A percentile compares a stretch with the other conserved stretches of the same genome.
phyloP scores from a whole-genome alignment of 2,113 vertebrate species.

The Pelobates fuscus region DNA sequence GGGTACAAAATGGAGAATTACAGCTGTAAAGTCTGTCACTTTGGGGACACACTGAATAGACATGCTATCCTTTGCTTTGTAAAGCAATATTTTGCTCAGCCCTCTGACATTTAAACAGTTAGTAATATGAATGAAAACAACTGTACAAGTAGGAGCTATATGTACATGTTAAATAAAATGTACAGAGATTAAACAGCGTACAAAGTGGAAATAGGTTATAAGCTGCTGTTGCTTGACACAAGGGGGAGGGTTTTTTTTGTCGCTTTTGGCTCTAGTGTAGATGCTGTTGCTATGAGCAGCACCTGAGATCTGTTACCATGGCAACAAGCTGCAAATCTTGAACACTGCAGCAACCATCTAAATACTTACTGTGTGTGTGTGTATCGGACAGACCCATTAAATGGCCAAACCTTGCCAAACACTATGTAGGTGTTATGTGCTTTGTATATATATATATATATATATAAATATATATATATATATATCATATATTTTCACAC shows the following conservation, averaged over 20 bases:
- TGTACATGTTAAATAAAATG: neutral
- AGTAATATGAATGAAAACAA: neutral
- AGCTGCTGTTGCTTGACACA: conserved; percentile 21
- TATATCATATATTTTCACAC: no score
- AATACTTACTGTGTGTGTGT: conserved; percentile 1
- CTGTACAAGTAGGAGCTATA: no score
- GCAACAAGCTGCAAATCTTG: conserved; percentile 43
- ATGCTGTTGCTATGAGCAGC: conserved; percentile 46
- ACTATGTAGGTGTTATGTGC: neutral
- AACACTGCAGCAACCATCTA: conserved; percentile 9
- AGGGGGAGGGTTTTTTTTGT: conserved; percentile 2
- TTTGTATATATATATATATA: neutral
- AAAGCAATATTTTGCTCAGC: neutral
- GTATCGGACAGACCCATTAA: conserved; percentile 1
- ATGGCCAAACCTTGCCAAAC: neutral
- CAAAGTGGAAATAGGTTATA: conserved; percentile 27
- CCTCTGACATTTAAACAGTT: no score
- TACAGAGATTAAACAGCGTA: neutral
- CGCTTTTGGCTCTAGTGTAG: conserved; percentile 13
- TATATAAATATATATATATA: no score
- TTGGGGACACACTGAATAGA: neutral
- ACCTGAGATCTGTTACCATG: conserved; percentile 49
- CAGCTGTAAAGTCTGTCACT: neutral
- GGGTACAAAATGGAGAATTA: neutral
- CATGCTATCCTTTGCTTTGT: neutral